Evolutionary conservation across 2,888 invertebrate species (phyloP), one percentile per base, ranked within the genome.

Genomic region (Dryocosmus kuriphilus): DNA sequence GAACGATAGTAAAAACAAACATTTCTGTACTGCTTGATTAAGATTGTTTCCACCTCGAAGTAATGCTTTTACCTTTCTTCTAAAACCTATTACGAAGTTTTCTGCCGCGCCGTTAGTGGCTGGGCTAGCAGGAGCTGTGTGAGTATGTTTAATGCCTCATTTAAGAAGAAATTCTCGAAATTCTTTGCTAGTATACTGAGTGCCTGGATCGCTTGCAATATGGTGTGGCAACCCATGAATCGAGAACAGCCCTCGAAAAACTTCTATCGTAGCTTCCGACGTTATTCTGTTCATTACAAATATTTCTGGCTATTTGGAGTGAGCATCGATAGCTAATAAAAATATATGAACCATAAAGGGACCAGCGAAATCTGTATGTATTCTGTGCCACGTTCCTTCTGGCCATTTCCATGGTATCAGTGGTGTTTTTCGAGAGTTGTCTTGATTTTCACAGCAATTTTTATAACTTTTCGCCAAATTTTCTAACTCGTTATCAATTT

Each of bases 201-300:
- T 79, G 0, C 85, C 84, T 65, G 85, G 84, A 55, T 86, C 84
- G 2, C 80, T 79, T 1, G 83, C 77, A 7, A 85, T 9, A 11
- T 61, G 77, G 11, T 60, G 35, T 16, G 83, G 84, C 4, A 85
- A 32, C 11, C 84, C 82, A 78, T 78, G 84, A 30, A 79, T 74
- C 6, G 79, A 46, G 41, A 82, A 80, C 67, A 71, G 80, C 8
- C 80, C 77, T 35, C 77, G 65, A 7, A 86, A 74, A 30, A 73
- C 67, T 30, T 74, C 30, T 4, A 83, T 78, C 1, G 84, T 38
- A 38, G 14, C 38, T 38, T 38, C 11, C 11, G 38, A 2, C 11
- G 2, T 38, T 14, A 11, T 38, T 38, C 11, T 11, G 11, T 38
- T 2, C 11, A 38, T 38, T 11, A 14, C 11, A 38, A 38, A 38